Conservation (phyloP, 1,140 invertebrate species). For the Micrasema minimum region DNA sequence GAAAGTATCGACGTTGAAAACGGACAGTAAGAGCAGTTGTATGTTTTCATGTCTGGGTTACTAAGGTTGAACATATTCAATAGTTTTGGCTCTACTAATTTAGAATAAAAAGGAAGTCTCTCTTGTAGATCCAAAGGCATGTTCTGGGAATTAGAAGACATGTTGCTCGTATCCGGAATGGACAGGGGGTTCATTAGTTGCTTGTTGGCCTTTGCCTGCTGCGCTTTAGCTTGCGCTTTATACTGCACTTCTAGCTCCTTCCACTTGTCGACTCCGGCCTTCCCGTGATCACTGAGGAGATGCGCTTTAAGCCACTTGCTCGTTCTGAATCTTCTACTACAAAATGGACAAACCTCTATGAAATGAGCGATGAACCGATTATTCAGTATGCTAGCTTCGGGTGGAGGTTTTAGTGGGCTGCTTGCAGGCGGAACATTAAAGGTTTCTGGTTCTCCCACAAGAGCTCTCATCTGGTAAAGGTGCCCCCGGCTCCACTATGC, state of each 20-base stretch:
- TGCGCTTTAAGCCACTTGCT: slow-evolving; percentile 91
- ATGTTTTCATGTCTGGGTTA: slow-evolving; percentile 71
- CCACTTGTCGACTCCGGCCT: slow-evolving; percentile 77
- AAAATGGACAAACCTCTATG: slow-evolving; percentile 86
- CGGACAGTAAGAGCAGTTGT: slow-evolving; percentile 88
- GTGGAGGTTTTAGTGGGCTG: slow-evolving; percentile 67
- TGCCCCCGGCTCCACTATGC: slow-evolving; percentile 81
- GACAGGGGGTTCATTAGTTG: slow-evolving; percentile 50
- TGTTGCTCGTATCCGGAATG: slow-evolving; percentile 58
- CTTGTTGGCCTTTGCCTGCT: slow-evolving; percentile 51
- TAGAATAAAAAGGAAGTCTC: slow-evolving; percentile 50
- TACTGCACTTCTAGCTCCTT: slow-evolving; percentile 68
- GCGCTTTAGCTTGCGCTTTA: slow-evolving; percentile 55
- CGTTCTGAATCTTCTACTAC: slow-evolving; percentile 87
- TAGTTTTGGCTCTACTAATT: slow-evolving; percentile 51
- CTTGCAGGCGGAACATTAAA: slow-evolving; percentile 55
- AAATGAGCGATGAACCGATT: slow-evolving; percentile 77
- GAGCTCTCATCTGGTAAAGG: slow-evolving; percentile 55
- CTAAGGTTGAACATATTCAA: slow-evolving; percentile 51
- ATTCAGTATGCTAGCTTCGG: slow-evolving; percentile 69
- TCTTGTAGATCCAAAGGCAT: slow-evolving; percentile 64
- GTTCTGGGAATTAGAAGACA: slow-evolving; percentile 73
- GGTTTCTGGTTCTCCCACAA: slow-evolving; percentile 49
- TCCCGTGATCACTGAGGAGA: slow-evolving; percentile 86
- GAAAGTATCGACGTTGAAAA: slow-evolving; percentile 90